Evolutionary conservation across 2,888 invertebrate genomes (phyloP), one percentile per base, ranked within the genome.

Genomic region (Marronus borbonicus): DNA sequence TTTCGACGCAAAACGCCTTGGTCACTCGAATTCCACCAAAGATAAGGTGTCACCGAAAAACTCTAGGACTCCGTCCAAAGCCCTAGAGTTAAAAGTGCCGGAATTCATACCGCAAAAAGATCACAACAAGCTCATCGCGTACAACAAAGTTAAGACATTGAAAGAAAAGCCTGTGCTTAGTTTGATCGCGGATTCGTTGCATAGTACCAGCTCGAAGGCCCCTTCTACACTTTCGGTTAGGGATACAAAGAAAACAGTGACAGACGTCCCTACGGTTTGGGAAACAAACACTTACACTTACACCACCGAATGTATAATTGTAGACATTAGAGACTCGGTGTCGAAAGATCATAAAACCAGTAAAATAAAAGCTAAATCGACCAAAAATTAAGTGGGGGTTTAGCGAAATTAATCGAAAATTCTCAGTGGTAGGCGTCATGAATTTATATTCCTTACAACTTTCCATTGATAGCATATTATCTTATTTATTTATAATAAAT

Each of bases 1-100:
- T 60, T 74, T 74, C 17, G 60, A 60, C 60, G 72, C 72, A 14
- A 49, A 20, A 44, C 44, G 28, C 62, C 62, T 74, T 44, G 44
- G 39, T 5, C 72, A 60, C 12, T 12, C n/a, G 14, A 58, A 72
- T 20, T 3, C 17, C 12, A 7, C 14, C 20, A 68, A 68, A 68
- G n/a, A 49, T 8, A 44, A 66, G 3, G 8, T 20, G 12, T 24
- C 24, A 12, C 49, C 68, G 49, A 68, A 12, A 17, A 68, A 28
- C 7, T 12, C 68, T 20, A 17, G 17, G 8, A 8, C 17, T 8
- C 17, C 44, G 12, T 3, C 68, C 10, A 50, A 14, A 12, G 24
- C 49, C 8, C 2, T 28, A 24, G 24, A 24, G 24, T 4, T 24
- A 14, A 68, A 50, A 52, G 62, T 62, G 4, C 62, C 31, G 31